Conservation (phyloP, 2,113 vertebrate species). For the Lycocorax pyrrhopterus region DNA sequence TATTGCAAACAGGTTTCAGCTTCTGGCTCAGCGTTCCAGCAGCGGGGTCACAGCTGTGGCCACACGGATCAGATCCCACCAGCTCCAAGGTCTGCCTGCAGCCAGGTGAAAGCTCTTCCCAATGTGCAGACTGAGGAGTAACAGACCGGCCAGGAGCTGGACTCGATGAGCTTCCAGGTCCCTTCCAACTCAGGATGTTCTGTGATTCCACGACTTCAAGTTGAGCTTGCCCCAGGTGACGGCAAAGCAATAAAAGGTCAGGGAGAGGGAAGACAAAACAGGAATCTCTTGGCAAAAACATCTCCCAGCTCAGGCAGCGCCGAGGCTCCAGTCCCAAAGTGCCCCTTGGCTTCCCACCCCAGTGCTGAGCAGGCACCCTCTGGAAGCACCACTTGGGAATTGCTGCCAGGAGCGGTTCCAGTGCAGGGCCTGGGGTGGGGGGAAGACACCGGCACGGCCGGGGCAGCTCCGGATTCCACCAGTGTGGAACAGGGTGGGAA, state of each 20-base stretch:
- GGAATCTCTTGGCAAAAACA: background rate
- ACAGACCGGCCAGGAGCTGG: background rate
- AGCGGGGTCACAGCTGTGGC: background rate
- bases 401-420: fast-evolving
- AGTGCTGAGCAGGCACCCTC: background rate
- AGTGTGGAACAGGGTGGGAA: fast-evolving
- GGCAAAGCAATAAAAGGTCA: background rate
- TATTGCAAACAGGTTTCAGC: background rate
- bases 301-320: background rate
- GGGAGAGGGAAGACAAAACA: background rate
- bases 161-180: background rate
- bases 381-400: background rate
- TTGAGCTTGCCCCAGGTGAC: fast-evolving
- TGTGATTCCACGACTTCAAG: background rate
- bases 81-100: background rate
- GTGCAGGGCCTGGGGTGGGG: fast-evolving
- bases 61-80: background rate
- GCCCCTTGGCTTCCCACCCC: background rate
- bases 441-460: background rate
- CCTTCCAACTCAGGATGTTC: background rate
- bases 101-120: background rate
- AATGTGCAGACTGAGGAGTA: background rate
- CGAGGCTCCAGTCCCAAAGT: background rate
- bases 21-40: background rate
- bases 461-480: background rate